These are phyloP conservation scores for Aurelia sp. DNA, from an alignment of 30 jellyfish, hydroid and myxozoan genomes.

Conservation along the genomic window DNA sequence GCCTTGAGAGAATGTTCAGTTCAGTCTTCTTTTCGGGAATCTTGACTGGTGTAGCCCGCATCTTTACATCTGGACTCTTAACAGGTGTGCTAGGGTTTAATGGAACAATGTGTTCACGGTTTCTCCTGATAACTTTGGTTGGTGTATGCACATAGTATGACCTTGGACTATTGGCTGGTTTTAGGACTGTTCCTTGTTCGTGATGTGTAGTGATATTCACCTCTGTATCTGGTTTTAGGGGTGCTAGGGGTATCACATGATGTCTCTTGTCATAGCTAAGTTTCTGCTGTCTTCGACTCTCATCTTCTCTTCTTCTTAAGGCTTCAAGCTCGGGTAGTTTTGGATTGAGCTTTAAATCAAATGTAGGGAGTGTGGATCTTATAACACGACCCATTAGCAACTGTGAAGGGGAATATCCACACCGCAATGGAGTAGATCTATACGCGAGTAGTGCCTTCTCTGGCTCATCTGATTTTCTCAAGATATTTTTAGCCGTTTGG, in stretches of 20 bases:
- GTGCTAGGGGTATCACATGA: conserved; percentile 31
- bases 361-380: conserved; percentile 22
- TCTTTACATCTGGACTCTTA: conserved; percentile 18
- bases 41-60: conserved; percentile 20
- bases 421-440: conserved; percentile 54
- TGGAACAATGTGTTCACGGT: conserved; percentile 55
- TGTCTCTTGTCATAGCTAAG: conserved; percentile 46
- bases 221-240: conserved; percentile 34
- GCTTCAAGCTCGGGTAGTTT: conserved; percentile 31
- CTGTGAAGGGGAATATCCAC: conserved; percentile 46
- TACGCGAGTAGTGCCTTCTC: conserved; percentile 63
- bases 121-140: conserved; percentile 41
- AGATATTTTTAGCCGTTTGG: conserved; percentile 34
- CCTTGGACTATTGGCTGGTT: conserved; percentile 43
- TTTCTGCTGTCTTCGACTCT: conserved; percentile 43
- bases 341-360: conserved; percentile 6
- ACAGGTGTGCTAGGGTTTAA: conserved; percentile 19
- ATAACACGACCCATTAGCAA: conserved; percentile 47
- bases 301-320: conserved; percentile 22
- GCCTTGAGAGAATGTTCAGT: conserved; percentile 58
- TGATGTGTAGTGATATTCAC: conserved; percentile 37
- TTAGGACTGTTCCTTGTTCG: conserved; percentile 43
- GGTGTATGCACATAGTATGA: conserved; percentile 56
- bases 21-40: conserved; percentile 32
- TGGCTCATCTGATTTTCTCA: conserved; percentile 48